Evolutionary conservation across 1,140 invertebrate species (phyloP), one percentile per base, ranked within the genome.

Genomic region (Aradophagus sp.): DNA sequence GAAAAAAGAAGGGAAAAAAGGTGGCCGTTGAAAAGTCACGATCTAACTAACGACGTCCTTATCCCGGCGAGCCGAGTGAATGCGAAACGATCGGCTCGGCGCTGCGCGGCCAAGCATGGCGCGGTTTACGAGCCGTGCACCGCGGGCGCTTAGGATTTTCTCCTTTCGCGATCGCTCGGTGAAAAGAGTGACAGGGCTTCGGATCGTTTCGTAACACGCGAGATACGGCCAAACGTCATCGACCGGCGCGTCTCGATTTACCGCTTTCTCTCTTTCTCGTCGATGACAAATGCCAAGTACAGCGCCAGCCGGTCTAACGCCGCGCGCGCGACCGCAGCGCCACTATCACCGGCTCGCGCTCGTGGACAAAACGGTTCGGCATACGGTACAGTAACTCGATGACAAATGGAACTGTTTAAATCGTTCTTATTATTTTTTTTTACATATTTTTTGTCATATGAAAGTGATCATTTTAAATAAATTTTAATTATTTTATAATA

Each of bases 181-280:
- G 66, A 74, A 70, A 74, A 70, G 66, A 68, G 66, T 58, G 66
- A 67, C 72, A 70, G 61, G 50, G 59, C 58, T 73, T 73, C 59
- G 52, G 52, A 61, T 63, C 53, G 58, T 73, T 68, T 73, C 63
- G 70, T 68, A 73, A 73, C 58, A 48, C 56, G 59, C 58, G 45
- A 53, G 56, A 62, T 70, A 70, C 39, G 56, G 66, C 34, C 66
- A 56, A 70, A 70, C 67, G 67, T 70, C 67, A 70, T 63, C 67
- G 67, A 70, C 58, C 66, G 55, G 34, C 41, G 56, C 55, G 61
- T 65, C 66, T 55, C 50, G 66, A 69, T 69, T 69, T 36, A 44
- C 56, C 53, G 50, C 66, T 69, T 69, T 69, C 66, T 69, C 56
- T 56, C 52, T 36, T 42, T 63, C 32, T 26, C 34, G 29, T 14